phyloP scores from a whole-genome alignment of 2,797 vertebrate species.

The Siniperca scherzeri region DNA sequence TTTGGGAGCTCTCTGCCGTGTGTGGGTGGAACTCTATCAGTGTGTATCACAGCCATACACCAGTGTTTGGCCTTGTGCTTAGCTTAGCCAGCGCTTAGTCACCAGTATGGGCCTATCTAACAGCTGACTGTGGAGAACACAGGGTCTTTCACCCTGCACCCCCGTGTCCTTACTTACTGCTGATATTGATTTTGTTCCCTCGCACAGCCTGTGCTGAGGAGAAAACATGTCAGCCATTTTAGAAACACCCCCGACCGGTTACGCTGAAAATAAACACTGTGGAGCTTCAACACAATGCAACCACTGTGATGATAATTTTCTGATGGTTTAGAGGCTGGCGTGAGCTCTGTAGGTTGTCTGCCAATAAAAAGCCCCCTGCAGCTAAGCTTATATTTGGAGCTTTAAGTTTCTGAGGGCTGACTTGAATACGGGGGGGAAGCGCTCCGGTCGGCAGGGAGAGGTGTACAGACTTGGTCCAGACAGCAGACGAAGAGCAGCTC shows the following conservation, averaged over 20 bases:
- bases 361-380: constrained; percentile 72
- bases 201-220: constrained; percentile 47
- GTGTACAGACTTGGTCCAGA: constrained; percentile 75
- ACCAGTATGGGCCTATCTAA: constrained; percentile 70
- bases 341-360: constrained; percentile 52
- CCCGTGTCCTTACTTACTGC: constrained; percentile 64
- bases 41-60: constrained; percentile 57
- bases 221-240: constrained; percentile 72
- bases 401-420: constrained; percentile 64
- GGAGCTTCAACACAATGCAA: constrained; percentile 54
- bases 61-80: constrained; percentile 80
- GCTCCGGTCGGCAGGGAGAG: constrained; percentile 39
- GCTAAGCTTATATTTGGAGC: constrained; percentile 58
- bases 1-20: constrained; percentile 70
- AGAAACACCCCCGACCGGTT: constrained; percentile 41
- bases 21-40: constrained; percentile 73
- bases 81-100: constrained; percentile 77
- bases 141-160: constrained; percentile 53
- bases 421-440: constrained; percentile 10
- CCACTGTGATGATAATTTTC: constrained; percentile 63
- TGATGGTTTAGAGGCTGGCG: constrained; percentile 64
- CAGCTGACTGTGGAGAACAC: constrained; percentile 79
- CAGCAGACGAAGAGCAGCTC: constrained; percentile 65
- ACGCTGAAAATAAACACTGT: constrained; percentile 56
- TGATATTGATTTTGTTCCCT: constrained; percentile 64